A percentile compares a stretch with the other conserved stretches of the same genome.
These are phyloP conservation scores for Vespertilio murinus DNA, from an alignment of 2,797 vertebrate species.

Conservation along the genomic window DNA sequence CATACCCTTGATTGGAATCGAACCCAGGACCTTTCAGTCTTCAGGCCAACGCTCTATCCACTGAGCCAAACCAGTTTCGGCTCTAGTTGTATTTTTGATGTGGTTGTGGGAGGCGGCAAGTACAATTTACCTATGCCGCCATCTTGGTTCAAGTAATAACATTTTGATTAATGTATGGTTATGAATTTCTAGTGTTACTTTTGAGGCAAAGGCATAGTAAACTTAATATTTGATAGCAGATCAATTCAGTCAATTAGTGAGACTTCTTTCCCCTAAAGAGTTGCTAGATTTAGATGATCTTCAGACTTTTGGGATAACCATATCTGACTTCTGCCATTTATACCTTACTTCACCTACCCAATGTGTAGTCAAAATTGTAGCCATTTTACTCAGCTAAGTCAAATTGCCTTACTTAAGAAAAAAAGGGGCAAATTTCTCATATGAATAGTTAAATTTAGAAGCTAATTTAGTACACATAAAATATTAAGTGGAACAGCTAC, in stretches of 20 bases:
- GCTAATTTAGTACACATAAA: neutral
- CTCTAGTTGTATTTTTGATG: no score
- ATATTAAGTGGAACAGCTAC: constrained; percentile 14
- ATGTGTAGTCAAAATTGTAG: constrained; percentile 1
- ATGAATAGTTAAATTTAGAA: neutral
- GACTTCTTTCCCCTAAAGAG: neutral
- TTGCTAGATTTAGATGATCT: constrained; percentile 3
- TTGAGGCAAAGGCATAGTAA: neutral
- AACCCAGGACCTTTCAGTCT: no score
- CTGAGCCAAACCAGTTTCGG: no score
- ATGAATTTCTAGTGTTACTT: neutral
- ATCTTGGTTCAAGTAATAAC: neutral
- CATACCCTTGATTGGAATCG: no score
- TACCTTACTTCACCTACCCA: neutral
- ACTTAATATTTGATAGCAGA: neutral
- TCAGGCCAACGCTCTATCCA: no score
- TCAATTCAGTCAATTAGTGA: neutral
- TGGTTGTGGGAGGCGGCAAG: no score
- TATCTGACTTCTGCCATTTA: neutral
- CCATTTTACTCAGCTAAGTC: constrained; percentile 28
- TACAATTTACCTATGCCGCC: no score
- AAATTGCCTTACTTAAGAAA: constrained; percentile 43
- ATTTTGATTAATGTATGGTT: neutral
- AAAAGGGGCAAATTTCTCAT: constrained; percentile 14
- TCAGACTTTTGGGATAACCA: neutral